Conservation (phyloP, 2,113 vertebrate species). For the Microtus pennsylvanicus region DNA sequence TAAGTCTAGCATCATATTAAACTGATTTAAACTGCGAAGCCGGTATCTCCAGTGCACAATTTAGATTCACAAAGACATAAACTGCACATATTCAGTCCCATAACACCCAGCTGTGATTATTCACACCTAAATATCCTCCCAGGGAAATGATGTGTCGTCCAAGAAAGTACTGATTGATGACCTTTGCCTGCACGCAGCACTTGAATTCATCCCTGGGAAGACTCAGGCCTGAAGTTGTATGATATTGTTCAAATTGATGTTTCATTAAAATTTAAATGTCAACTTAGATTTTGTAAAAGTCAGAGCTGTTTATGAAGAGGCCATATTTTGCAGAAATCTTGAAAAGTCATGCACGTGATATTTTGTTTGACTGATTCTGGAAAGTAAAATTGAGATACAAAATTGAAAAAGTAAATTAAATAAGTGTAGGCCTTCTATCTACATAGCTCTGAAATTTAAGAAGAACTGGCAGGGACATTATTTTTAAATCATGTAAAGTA, state of each 20-base stretch:
- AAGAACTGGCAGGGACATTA: neutral
- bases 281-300: constrained; percentile 21
- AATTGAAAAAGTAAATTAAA: neutral
- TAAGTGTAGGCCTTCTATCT: neutral
- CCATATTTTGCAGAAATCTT: neutral
- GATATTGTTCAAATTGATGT: constrained; percentile 24
- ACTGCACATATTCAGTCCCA: neutral
- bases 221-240: neutral
- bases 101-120: neutral
- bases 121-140: neutral
- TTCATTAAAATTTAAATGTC: constrained; percentile 48
- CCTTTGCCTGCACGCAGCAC: neutral
- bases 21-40: neutral
- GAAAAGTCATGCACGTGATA: neutral
- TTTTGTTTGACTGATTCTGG: neutral
- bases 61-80: constrained; percentile 1
- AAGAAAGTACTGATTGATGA: neutral
- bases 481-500: neutral
- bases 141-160: neutral
- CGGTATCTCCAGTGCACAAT: neutral
- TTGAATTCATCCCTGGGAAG: neutral
- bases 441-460: constrained; percentile 6
- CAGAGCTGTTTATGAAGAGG: neutral
- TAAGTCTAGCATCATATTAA: neutral
- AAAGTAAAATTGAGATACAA: constrained; percentile 34